Evolutionary conservation across 2,113 vertebrate species (phyloP).

Genomic region (Cyphomyrus plagiostoma): DNA sequence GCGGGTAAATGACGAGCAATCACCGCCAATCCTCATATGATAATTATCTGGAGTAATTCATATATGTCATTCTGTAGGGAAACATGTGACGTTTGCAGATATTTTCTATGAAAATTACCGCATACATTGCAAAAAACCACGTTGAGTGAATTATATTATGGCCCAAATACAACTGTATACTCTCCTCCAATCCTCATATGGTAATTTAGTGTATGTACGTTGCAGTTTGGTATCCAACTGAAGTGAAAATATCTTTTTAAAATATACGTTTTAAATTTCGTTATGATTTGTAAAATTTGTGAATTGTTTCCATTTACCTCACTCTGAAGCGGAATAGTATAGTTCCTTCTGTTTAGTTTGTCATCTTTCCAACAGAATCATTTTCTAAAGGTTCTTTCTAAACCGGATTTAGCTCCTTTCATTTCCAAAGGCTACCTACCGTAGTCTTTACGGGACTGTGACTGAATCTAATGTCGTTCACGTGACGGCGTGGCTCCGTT

Average conservation of each 20-base stretch:
- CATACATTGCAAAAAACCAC: not conserved
- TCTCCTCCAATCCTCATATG: not conserved
- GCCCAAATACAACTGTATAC: not conserved
- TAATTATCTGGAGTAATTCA: constrained; percentile 30
- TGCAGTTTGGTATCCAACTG: not conserved
- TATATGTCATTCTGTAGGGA: constrained; percentile 29
- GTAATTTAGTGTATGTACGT: not conserved
- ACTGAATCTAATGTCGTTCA: not conserved
- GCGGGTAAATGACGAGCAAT: constrained; percentile 30
- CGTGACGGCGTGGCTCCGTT: not conserved
- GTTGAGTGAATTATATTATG: not conserved
- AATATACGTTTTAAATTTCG: not conserved
- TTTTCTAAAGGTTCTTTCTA: constrained; percentile 1
- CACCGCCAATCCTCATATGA: constrained; percentile 20
- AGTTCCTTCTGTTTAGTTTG: not conserved
- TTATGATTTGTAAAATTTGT: constrained; percentile 8
- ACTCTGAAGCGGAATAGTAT: not conserved
- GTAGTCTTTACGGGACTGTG: not conserved
- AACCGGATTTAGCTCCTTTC: not conserved
- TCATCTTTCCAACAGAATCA: not conserved
- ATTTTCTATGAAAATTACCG: not conserved
- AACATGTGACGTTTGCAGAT: not conserved
- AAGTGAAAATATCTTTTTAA: not conserved
- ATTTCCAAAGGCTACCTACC: not conserved
- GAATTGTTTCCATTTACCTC: constrained; percentile 18